phyloP scores from a whole-genome alignment of 2,888 invertebrate species.

The Himalopsyche tibetana region DNA sequence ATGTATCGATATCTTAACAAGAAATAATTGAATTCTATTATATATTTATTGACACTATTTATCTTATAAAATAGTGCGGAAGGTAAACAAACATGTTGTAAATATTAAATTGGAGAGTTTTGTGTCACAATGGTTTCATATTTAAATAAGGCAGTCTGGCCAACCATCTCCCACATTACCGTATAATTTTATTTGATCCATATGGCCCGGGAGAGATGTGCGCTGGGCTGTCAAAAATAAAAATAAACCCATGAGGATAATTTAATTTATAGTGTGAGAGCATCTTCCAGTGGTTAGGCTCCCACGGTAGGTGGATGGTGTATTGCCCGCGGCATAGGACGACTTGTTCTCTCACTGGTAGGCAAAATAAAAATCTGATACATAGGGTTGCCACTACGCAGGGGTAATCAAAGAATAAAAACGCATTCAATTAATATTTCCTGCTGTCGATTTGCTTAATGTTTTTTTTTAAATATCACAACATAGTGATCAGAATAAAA shows the following conservation, averaged over 20 bases:
- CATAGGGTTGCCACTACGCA: not conserved
- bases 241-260: constrained; percentile 15
- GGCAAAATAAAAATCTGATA: not conserved
- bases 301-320: constrained; percentile 29
- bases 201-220: constrained; percentile 12
- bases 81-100: not conserved
- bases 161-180: constrained; percentile 4
- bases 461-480: no score
- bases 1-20: no score
- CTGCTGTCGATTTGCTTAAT: no score
- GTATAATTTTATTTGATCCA: constrained; percentile 3
- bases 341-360: constrained; percentile 1
- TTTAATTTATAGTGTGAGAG: constrained; percentile 27
- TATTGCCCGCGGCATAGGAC: not conserved
- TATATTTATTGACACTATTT: not conserved
- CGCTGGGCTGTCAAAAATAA: constrained; percentile 15
- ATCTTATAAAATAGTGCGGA: not conserved
- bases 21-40: no score
- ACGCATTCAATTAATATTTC: no score
- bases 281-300: constrained; percentile 34
- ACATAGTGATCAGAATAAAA: no score
- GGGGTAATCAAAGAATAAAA: no score
- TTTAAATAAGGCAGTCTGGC: constrained; percentile 1
- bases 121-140: not conserved
- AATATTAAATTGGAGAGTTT: not conserved